Conservation (phyloP, 1,140 invertebrate species). For the Hetaerina americana region DNA sequence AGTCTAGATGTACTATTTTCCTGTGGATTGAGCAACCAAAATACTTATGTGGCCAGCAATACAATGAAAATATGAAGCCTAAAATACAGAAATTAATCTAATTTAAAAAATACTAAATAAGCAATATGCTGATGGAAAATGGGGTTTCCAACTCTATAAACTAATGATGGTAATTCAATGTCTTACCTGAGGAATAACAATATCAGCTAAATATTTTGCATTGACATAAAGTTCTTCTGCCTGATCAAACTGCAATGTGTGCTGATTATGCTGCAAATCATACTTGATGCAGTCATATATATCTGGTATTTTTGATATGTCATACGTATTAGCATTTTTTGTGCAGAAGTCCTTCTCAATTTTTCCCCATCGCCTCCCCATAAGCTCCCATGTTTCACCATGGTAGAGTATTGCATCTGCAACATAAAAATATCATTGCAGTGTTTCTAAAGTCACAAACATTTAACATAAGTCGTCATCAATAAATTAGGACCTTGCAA, state of each 20-base stretch:
- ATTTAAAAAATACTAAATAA: too few species aligned
- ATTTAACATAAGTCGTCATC: background rate
- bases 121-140: too few species aligned
- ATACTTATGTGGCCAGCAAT: too few species aligned
- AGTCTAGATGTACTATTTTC: too few species aligned
- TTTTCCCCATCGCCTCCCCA: constrained; percentile 95
- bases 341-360: constrained; percentile 96
- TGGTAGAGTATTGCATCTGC: constrained; percentile 85
- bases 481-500: background rate
- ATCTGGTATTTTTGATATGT: constrained; percentile 98
- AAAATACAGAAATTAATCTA: too few species aligned
- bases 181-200: constrained; percentile 91
- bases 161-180: constrained; percentile 1
- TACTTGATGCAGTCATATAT: constrained; percentile 99
- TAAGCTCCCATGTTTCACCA: constrained; percentile 97
- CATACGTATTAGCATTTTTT: constrained; percentile 77
- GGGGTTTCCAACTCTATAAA: background rate
- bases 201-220: constrained; percentile 91
- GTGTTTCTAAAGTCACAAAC: background rate
- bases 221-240: constrained; percentile 91
- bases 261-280: constrained; percentile 95
- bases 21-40: too few species aligned
- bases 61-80: too few species aligned
- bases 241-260: constrained; percentile 84
- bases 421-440: constrained; percentile 19